Evolutionary conservation across 2,797 vertebrate species (phyloP), one percentile per base, ranked within the genome.

Genomic region (Chaetodon trifasciatus): DNA sequence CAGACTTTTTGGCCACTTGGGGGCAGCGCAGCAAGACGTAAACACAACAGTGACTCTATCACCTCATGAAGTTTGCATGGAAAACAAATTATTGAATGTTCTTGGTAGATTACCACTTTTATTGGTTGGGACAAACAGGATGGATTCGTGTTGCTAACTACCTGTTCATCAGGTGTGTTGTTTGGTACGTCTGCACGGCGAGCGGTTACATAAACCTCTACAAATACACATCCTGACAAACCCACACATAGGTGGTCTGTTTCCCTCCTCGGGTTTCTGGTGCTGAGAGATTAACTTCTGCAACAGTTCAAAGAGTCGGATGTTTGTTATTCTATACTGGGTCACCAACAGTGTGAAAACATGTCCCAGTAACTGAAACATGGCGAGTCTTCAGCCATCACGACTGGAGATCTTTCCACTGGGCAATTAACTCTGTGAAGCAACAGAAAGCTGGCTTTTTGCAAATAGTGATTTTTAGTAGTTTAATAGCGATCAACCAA

Each of bases 241-340:
- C 28, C 62, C 55, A 53, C 50, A 79, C 49, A 64, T 8, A 66
- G 60, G 47, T 70, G 71, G 73, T 86, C 67, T 40, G 60, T 65
- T 76, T 75, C 63, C 46, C 74, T 86, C 47, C 65, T 79, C 50
- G 5, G 40, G 70, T 81, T 81, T 82, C 82, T 53, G 67, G 24
- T 63, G 60, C 71, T 56, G 28, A 80, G 58, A 78, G 65, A 81
- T 76, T 71, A 76, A 78, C 60, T 79, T 64, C 37, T 73, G 67
- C 69, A 6, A 35, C 66, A 67, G 68, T 84, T 87, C 72, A 85
- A 79, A 83, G 79, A 74, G 72, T 73, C 21, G 3, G 53, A 79
- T 81, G 69, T 88, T 87, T 88, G 79, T 81, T 84, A 74, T 81
- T 80, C 72, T 74, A 74, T 39, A 65, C 50, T 55, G 65, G 35